Evolutionary conservation across 1,140 invertebrate genomes (phyloP).

Genomic region (Hormaphis cornu): DNA sequence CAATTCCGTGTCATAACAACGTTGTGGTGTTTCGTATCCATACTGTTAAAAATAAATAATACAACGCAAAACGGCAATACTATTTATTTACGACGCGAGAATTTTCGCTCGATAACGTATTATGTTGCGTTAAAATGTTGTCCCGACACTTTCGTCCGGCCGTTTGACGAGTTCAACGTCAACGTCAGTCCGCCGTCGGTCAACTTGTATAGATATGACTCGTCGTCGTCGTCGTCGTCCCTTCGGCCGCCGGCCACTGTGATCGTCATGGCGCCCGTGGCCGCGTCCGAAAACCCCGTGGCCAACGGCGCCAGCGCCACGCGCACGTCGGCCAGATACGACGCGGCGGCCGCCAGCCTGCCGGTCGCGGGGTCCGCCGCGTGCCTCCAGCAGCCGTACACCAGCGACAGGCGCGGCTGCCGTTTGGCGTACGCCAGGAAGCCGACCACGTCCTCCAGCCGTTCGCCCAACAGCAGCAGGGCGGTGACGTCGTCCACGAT

Average conservation of each 20-base stretch:
- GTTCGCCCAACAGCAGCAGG: background rate
- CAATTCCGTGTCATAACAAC: too few relatives aligned
- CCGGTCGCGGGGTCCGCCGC: background rate
- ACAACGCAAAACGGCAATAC: too few relatives aligned
- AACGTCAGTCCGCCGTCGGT: background rate
- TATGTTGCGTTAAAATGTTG: too few relatives aligned
- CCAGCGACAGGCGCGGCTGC: background rate
- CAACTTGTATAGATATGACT: conserved; percentile 4
- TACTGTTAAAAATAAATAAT: too few relatives aligned
- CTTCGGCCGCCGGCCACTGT: background rate
- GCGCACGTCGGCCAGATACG: background rate
- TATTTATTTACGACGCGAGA: too few relatives aligned
- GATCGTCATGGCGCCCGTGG: conserved; percentile 10
- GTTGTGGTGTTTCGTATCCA: too few relatives aligned
- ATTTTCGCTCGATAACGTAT: too few relatives aligned
- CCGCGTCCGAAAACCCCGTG: conserved; percentile 2
- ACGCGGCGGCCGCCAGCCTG: background rate
- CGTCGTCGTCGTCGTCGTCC: background rate
- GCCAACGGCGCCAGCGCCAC: background rate
- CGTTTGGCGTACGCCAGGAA: background rate
- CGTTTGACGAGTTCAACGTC: too few relatives aligned
- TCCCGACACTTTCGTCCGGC: too few relatives aligned
- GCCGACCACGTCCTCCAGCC: background rate
- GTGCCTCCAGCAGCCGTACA: conserved; percentile 1
- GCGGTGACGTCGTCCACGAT: background rate